phyloP scores from a whole-genome alignment of 2,113 vertebrate species.

The Pluvialis apricaria region DNA sequence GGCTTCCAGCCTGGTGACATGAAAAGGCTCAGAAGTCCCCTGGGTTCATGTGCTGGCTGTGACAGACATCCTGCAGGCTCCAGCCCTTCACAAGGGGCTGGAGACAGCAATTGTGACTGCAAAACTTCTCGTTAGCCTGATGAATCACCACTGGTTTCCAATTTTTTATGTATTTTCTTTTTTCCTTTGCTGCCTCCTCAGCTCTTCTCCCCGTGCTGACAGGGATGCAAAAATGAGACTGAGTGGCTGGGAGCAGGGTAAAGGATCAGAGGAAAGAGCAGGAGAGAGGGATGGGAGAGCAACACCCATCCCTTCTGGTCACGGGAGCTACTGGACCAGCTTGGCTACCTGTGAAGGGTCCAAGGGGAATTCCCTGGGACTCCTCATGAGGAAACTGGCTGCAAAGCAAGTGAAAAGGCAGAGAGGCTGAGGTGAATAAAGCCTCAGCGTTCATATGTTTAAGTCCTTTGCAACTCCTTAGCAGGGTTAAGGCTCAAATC shows the following conservation, averaged over 20 bases:
- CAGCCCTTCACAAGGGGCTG: not conserved
- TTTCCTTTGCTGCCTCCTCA: not conserved
- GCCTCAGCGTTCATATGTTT: rapidly evolving
- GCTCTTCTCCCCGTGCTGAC: not conserved
- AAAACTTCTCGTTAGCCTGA: not conserved
- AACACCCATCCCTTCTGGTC: not conserved
- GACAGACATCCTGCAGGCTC: not conserved
- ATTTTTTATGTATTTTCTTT: not conserved
- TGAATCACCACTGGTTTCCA: not conserved
- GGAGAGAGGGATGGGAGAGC: not conserved
- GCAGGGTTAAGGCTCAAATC: rapidly evolving
- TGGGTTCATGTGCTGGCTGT: not conserved
- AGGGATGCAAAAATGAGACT: not conserved
- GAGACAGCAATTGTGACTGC: not conserved
- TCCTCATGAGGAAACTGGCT: not conserved
- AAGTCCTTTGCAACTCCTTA: not conserved
- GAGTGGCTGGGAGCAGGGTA: rapidly evolving
- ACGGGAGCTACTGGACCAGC: too few species aligned
- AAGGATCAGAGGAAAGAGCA: not conserved
- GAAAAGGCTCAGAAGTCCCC: not conserved
- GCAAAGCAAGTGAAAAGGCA: not conserved
- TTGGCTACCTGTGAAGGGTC: rapidly evolving
- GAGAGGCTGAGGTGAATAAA: not conserved
- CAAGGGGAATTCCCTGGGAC: not conserved
- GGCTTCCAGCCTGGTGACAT: not conserved